These are phyloP conservation scores for Trinectes maculatus DNA, from an alignment of 2,113 vertebrate species.

Conservation along the genomic window DNA sequence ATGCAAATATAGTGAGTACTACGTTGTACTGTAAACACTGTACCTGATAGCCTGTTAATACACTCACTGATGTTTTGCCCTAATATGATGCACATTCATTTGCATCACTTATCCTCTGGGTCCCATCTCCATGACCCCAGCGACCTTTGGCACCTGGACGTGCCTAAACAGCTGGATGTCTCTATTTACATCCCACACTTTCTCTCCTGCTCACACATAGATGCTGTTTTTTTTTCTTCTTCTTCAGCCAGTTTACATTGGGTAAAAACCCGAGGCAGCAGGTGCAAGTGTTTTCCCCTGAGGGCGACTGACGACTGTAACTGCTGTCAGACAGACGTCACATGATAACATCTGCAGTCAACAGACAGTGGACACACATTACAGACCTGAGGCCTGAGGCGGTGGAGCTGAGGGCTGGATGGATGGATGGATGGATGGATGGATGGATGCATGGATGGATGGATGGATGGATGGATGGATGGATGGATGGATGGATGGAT, in stretches of 20 bases:
- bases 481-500: slow-evolving; percentile 1
- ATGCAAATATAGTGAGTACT: not conserved
- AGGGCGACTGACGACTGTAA: slow-evolving; percentile 46
- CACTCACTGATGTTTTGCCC: slow-evolving; percentile 22
- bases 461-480: not conserved
- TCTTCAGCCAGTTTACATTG: slow-evolving; percentile 57
- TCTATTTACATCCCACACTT: slow-evolving; percentile 1
- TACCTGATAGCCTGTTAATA: not conserved
- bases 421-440: too few species aligned
- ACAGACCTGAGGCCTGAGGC: slow-evolving; percentile 53
- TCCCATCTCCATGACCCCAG: not conserved
- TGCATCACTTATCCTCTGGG: slow-evolving; percentile 34
- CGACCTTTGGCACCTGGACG: slow-evolving; percentile 4
- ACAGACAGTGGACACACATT: slow-evolving; percentile 65
- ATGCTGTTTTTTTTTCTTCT: not conserved
- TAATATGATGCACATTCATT: slow-evolving; percentile 35
- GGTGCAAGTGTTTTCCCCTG: slow-evolving; percentile 64
- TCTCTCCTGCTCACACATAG: slow-evolving; percentile 3
- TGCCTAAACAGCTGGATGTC: slow-evolving; percentile 28
- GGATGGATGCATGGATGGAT: not conserved
- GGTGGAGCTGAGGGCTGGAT: not conserved
- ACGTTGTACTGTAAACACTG: not conserved
- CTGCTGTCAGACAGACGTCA: slow-evolving; percentile 46
- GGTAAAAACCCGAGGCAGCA: slow-evolving; percentile 67
- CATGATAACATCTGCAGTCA: slow-evolving; percentile 59